Evolutionary conservation across 2,113 vertebrate genomes (phyloP).

Genomic region (Taxidea taxus): DNA sequence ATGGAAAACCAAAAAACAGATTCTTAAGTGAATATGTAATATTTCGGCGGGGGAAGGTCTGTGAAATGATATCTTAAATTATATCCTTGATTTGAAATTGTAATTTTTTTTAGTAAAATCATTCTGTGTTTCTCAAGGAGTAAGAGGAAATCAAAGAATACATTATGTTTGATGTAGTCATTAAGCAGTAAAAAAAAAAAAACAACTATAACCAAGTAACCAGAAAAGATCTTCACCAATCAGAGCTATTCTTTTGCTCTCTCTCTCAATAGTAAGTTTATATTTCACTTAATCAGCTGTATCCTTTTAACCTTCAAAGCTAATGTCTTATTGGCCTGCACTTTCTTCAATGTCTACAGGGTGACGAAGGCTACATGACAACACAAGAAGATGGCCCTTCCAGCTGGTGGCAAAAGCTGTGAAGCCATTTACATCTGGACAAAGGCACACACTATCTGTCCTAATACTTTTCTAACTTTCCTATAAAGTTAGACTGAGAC

Average conservation of each 20-base stretch:
- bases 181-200: background rate
- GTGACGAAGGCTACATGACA: background rate
- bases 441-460: background rate
- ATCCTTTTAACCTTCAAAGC: background rate
- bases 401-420: background rate
- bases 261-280: background rate
- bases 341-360: background rate
- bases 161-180: background rate
- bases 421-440: background rate
- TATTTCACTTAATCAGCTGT: background rate
- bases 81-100: background rate
- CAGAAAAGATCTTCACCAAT: background rate
- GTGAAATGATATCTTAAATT: background rate
- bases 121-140: background rate
- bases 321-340: background rate
- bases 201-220: background rate
- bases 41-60: background rate
- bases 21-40: background rate
- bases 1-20: background rate
- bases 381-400: background rate
- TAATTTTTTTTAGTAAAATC: background rate
- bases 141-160: background rate
- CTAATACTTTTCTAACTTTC: background rate
- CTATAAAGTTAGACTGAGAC: background rate
- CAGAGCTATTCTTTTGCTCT: background rate